Evolutionary conservation across 2,797 vertebrate genomes (phyloP), one percentile per base, ranked within the genome.

Genomic region (Gallinago nigripennis): DNA sequence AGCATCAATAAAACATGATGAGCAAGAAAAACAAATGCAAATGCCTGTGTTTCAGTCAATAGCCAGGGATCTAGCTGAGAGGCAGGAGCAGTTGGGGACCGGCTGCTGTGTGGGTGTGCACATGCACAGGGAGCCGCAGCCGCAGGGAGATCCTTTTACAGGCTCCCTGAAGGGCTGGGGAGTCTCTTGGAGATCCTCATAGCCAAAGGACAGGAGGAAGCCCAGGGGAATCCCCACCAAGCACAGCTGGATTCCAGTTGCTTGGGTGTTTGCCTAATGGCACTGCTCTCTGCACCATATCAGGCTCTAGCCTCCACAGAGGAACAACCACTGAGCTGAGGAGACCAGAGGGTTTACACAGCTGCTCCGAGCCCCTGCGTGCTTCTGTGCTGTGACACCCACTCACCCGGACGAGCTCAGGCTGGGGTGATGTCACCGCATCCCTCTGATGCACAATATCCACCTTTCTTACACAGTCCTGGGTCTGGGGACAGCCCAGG

Each of bases 1-100:
- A 56, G 56, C 88, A 95, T 96, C 93, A 96, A 96, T 95, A 96
- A 97, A 97, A 95, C 80, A 96, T 73, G 87, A 96, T 71, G 92
- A 96, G 91, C 88, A 94, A 90, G 89, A 94, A 95, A 94, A 97
- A 92, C 94, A 96, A 92, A 96, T 92, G 92, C 95, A 95, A 93
- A 93, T 94, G 92, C 48, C 48, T 76, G 50, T 70, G 78, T 95
- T 93, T 97, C 88, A 86, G 89, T 94, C 93, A 89, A 58, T 89
- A 93, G 72, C 60, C 46, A 90, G 78, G 72, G 66, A 88, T 85
- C 17, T 93, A 84, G 88, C 82, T 83, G 92, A 90, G 90, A 94
- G 71, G 89, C 81, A 92, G 88, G 54, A 90, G 92, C 90, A 94
- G 92, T 73, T 35, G 64, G 94, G 84, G 54, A 84, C 85, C 6